Evolutionary conservation across 2,888 invertebrate genomes (phyloP), one percentile per base, ranked within the genome.

Genomic region (Temnothorax ravouxi): DNA sequence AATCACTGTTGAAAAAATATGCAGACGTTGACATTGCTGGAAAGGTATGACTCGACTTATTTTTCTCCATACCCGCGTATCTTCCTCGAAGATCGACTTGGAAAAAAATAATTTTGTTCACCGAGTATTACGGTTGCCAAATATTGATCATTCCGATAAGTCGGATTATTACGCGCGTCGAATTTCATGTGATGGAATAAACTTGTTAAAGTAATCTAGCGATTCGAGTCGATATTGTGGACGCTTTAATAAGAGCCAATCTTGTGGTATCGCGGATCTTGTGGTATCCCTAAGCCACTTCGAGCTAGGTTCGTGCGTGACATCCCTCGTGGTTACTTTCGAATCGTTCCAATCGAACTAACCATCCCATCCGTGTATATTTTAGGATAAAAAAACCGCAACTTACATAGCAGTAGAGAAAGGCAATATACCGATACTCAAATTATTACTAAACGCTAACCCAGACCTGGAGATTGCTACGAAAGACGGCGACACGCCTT

Each of bases 381-480:
- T 94, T 25, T 91, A 97, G 96, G 99, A 99, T 94, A 97, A 97
- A 90, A 99, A 99, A 95, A 99, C 99, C 0, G 99, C 99, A 0
- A 96, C 99, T 21, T 99, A 99, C 95, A 98, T 98, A 93, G 99
- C 99, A 0, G 99, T 99, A 3, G 99, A 99, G 95, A 99, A 99
- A 94, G 98, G 98, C 56, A 98, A 99, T 94, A 96, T 97, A 66
- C 96, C 97, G 74, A 97, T 99, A 92, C 97, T 98, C 6, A 98
- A 98, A 94, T 94, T 98, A 74, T 95, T 99, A 79, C 95, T 99
- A 54, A 97, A 97, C 83, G 97, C 98, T 18, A 99, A 99, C 95
- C 99, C 99, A 0, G 99, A 99, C 95, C 95, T 99, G 90, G 99
- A 99, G 95, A 96, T 99, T 86, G 96, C 97, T 59, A 99, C 98